These are phyloP conservation scores for Dallia pectoralis DNA, from an alignment of 2,797 vertebrate genomes.

Conservation along the genomic window DNA sequence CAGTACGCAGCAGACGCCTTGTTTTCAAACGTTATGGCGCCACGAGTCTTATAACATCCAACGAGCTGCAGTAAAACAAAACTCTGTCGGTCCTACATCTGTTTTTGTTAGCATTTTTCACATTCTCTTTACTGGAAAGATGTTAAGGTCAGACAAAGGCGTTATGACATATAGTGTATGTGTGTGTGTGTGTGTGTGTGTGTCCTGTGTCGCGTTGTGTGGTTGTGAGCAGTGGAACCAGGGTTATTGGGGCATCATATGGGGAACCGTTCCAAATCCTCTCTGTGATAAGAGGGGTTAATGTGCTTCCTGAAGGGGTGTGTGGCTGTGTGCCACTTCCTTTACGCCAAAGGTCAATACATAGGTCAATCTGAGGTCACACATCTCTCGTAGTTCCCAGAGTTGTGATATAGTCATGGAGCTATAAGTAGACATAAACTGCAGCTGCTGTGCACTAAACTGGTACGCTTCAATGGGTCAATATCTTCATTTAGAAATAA, in stretches of 20 bases:
- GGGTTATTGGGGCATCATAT: neutral
- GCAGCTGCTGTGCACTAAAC: neutral
- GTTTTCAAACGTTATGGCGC: constrained; percentile 47
- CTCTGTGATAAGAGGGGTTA: constrained; percentile 30
- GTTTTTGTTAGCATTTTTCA: constrained; percentile 50
- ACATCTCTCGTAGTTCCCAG: constrained; percentile 27
- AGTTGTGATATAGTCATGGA: constrained; percentile 13
- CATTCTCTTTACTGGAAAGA: constrained; percentile 47
- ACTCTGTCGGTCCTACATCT: constrained; percentile 55
- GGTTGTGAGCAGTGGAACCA: constrained; percentile 11
- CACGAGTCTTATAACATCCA: constrained; percentile 57
- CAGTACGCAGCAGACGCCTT: constrained; percentile 29
- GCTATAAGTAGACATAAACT: neutral
- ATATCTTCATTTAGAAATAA: neutral
- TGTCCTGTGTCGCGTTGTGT: neutral
- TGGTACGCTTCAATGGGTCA: neutral
- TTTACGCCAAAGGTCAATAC: constrained; percentile 47
- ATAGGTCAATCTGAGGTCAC: constrained; percentile 35
- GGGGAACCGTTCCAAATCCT: neutral
- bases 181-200: neutral
- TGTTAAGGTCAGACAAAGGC: constrained; percentile 33
- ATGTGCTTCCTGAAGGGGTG: constrained; percentile 30
- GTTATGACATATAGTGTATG: constrained; percentile 3
- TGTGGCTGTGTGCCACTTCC: constrained; percentile 45
- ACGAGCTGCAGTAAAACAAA: constrained; percentile 57